A percentile compares a stretch with the other conserved stretches of the same genome.
phyloP scores from a whole-genome alignment of 2,797 vertebrate species.

The Sebastes nivosus region DNA sequence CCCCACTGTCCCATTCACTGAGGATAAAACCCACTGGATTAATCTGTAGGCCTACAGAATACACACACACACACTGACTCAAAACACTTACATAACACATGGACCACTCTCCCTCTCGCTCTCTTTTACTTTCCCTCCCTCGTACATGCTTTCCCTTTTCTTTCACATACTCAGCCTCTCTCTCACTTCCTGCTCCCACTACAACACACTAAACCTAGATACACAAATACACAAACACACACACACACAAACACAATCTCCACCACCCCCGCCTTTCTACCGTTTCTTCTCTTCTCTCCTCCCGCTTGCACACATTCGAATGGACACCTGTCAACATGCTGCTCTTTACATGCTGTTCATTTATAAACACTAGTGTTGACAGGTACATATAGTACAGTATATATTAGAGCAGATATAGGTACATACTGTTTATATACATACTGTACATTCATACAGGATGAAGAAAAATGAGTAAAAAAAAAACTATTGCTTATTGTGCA shows the following conservation, averaged over 20 bases:
- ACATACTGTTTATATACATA: background rate
- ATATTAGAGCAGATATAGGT: background rate
- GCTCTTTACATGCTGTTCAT: slow-evolving; percentile 27
- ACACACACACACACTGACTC: slow-evolving; percentile 38
- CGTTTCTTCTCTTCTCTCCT: slow-evolving; percentile 14
- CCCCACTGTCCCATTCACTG: slow-evolving; percentile 82
- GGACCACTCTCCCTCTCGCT: slow-evolving; percentile 44
- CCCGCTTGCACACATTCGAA: slow-evolving; percentile 37
- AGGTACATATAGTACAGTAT: background rate
- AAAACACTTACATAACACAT: slow-evolving; percentile 73
- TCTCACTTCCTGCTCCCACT: slow-evolving; percentile 10
- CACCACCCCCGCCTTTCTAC: background rate
- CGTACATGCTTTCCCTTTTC: slow-evolving; percentile 48
- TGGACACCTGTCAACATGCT: slow-evolving; percentile 56
- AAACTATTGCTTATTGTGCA: background rate
- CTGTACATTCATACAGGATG: too few relatives aligned
- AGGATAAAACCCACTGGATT: slow-evolving; percentile 80
- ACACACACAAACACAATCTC: background rate
- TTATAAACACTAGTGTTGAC: background rate
- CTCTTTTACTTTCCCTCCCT: slow-evolving; percentile 41
- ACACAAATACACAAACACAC: background rate
- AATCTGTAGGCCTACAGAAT: slow-evolving; percentile 81
- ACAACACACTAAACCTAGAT: slow-evolving; percentile 29
- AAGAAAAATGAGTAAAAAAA: too few relatives aligned
- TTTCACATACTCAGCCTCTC: slow-evolving; percentile 36